Evolutionary conservation across 2,797 vertebrate genomes (phyloP), one percentile per base, ranked within the genome.

Genomic region (Cyclopterus lumpus): DNA sequence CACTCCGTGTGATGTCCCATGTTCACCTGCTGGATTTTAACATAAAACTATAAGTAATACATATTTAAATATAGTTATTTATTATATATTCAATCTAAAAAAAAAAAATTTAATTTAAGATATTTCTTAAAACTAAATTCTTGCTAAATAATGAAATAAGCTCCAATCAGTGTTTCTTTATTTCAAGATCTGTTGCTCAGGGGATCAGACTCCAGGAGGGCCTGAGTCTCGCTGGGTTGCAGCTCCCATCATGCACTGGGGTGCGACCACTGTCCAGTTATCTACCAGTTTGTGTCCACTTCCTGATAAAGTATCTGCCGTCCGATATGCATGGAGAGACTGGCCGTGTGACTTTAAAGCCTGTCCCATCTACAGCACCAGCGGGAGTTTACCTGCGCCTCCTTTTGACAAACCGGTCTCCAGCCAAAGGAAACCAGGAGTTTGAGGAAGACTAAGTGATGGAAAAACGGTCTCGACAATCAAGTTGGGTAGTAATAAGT

Each of bases 311-410:
- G 88, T 91, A 10, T 58, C 69, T 44, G 96, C 88, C 36, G 54
- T 99, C 54, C 95, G 96, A 32, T 98, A 98, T 0, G 96, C 96
- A 8, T 99, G 98, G 97, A 91, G 30, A 0, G 94, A 97, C 24
- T 97, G 96, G 96, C 97, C 97, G 8, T 99, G 97, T 59, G 83
- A 92, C 10, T 97, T 97, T 58, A 95, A 96, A 89, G 88, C 88
- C 36, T 99, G 97, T 49, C 93, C 95, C 0, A 46, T 98, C 42
- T 99, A 99, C 88, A 94, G 96, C 53, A 44, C 76, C 7, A 38
- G 58, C 14, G 14, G 59, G 18, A 2, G 78, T 28, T 88, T 97
- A 73, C 97, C 97, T 0, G 97, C 96, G 0, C 95, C 97, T 15
- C 93, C 96, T 0, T 98, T 97, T 70, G 14, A 5, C 86, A n/a